Percentiles rank a stretch among this genome's conserved stretches.
These are phyloP conservation scores for Crossocerus cetratus DNA, from an alignment of 2,888 invertebrate genomes.

Conservation along the genomic window DNA sequence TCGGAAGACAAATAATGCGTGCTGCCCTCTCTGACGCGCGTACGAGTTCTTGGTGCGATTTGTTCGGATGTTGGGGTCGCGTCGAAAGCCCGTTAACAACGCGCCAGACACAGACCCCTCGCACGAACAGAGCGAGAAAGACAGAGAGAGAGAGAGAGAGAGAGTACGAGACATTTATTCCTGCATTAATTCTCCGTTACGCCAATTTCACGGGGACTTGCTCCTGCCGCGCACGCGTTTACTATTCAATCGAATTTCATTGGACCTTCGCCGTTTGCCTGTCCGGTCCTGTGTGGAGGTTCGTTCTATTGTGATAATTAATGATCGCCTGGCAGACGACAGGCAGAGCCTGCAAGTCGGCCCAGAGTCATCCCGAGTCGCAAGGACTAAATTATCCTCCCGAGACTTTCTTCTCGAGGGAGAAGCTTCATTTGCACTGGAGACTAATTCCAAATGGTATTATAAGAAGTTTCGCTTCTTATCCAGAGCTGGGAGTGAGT, in stretches of 20 bases:
- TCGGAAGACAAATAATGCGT: neutral
- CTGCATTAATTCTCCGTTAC: neutral
- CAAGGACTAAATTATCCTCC: too few relatives aligned
- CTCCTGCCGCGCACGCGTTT: neutral
- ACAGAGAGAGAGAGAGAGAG: neutral
- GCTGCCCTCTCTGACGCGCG: neutral
- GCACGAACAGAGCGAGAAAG: neutral
- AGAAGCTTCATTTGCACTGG: too few relatives aligned
- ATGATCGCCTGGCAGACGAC: neutral
- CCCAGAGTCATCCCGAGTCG: neutral
- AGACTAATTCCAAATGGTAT: too few relatives aligned
- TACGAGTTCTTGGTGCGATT: neutral
- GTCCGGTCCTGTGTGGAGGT: neutral
- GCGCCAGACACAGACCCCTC: neutral
- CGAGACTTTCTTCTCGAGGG: neutral
- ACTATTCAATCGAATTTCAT: neutral
- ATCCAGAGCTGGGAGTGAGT: too few relatives aligned
- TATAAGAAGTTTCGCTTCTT: too few relatives aligned
- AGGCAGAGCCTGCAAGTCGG: neutral
- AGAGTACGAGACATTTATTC: neutral
- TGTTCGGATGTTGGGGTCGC: neutral
- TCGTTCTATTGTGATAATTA: neutral
- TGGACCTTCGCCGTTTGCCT: neutral
- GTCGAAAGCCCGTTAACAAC: neutral
- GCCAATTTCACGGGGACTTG: neutral